Conservation (phyloP, 2,113 vertebrate genomes). For the Albula goreensis region DNA sequence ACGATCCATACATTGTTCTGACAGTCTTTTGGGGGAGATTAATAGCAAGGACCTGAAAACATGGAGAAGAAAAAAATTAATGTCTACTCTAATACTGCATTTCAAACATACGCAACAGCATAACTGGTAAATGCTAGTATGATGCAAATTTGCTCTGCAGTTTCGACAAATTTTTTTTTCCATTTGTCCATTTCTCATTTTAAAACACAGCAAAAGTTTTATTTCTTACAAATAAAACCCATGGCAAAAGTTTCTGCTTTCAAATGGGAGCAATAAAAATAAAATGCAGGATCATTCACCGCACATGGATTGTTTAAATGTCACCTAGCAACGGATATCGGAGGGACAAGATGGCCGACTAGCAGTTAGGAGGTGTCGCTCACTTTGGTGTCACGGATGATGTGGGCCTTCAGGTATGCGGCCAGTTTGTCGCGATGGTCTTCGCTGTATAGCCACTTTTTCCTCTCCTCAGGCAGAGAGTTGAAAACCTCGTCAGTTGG, state of each 20-base stretch:
- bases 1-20: slow-evolving; percentile 81
- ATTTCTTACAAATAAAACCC: too few species aligned
- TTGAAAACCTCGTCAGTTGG: slow-evolving; percentile 80
- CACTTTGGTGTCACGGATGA: slow-evolving; percentile 79
- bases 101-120: too few species aligned
- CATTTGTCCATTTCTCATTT: too few species aligned
- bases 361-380: neutral
- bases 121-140: too few species aligned
- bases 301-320: too few species aligned
- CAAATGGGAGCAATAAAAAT: too few species aligned
- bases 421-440: slow-evolving; percentile 78
- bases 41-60: slow-evolving; percentile 60
- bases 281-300: too few species aligned
- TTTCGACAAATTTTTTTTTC: too few species aligned
- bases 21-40: slow-evolving; percentile 57
- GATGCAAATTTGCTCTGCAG: too few species aligned
- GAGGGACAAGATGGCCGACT: neutral
- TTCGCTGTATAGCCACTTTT: slow-evolving; percentile 80
- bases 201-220: too few species aligned
- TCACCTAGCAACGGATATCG: neutral
- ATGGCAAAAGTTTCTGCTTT: too few species aligned
- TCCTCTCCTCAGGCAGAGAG: slow-evolving; percentile 68
- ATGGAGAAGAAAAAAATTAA: slow-evolving; percentile 9
- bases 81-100: neutral
- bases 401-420: slow-evolving; percentile 81